Percentiles rank a stretch among this genome's conserved stretches.
Conservation (phyloP, 2,797 vertebrate species). For the Novumbra hubbsi region DNA sequence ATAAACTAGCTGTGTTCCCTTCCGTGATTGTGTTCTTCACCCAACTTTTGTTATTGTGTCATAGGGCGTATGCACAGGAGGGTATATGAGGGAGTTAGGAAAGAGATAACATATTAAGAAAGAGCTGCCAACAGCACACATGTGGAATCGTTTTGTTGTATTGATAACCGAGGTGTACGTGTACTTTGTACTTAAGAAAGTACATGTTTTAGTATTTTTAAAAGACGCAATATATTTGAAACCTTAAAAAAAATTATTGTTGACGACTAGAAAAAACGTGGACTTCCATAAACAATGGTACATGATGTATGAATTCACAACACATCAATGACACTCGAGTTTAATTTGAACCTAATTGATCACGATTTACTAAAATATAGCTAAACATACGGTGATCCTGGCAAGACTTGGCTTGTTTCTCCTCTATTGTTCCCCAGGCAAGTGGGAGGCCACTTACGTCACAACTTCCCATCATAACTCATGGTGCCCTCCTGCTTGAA, state of each 20-base stretch:
- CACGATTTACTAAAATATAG: no score
- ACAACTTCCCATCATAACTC: no score
- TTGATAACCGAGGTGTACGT: neutral
- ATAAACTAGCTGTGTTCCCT: constrained; percentile 63
- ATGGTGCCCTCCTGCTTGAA: no score
- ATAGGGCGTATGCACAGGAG: constrained; percentile 73
- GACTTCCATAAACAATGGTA: no score
- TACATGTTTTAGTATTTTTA: neutral
- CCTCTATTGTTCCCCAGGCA: no score
- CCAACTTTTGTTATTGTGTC: constrained; percentile 59
- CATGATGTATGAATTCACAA: neutral
- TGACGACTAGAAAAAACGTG: neutral
- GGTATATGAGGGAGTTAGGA: constrained; percentile 25
- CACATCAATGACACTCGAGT: no score
- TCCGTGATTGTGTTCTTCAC: constrained; percentile 67
- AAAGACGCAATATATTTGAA: neutral
- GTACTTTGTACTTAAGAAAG: no score
- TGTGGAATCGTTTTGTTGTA: neutral
- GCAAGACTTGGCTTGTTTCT: no score
- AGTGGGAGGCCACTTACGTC: no score
- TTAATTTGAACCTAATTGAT: no score
- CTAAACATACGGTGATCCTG: no score
- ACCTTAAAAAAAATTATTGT: neutral
- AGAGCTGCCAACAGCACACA: neutral
- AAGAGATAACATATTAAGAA: neutral